Conservation (phyloP, 1,140 invertebrate species). For the Leptinotarsa defecta region DNA sequence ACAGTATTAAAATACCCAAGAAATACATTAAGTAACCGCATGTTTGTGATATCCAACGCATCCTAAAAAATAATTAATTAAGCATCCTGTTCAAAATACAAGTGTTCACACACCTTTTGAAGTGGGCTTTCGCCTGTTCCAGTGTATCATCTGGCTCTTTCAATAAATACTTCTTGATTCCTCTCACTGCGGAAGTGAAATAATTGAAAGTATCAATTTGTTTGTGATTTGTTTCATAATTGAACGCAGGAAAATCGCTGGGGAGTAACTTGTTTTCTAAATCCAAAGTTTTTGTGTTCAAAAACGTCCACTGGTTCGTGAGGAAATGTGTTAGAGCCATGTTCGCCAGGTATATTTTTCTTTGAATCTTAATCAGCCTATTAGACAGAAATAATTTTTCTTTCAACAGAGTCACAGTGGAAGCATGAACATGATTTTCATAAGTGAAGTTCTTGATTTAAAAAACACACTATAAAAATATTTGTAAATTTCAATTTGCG, state of each 20-base stretch:
- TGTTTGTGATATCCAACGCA: too few relatives aligned
- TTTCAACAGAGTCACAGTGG: too few relatives aligned
- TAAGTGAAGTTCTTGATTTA: too few relatives aligned
- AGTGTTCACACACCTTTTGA: constrained; percentile 20
- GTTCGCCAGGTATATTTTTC: constrained; percentile 77
- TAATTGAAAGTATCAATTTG: constrained; percentile 58
- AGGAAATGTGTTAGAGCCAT: constrained; percentile 78
- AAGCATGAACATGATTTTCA: too few relatives aligned
- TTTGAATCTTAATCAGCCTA: constrained; percentile 80
- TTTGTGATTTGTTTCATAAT: constrained; percentile 60
- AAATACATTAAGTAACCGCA: too few relatives aligned
- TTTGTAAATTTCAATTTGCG: too few relatives aligned
- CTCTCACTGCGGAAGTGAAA: constrained; percentile 56
- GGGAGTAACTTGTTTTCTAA: constrained; percentile 65
- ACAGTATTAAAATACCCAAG: too few relatives aligned
- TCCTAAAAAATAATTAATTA: too few relatives aligned
- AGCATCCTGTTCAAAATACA: too few relatives aligned
- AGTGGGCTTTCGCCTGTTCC: constrained; percentile 54
- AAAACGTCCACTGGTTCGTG: constrained; percentile 80
- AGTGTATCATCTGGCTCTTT: constrained; percentile 66
- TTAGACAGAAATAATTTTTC: constrained; percentile 4
- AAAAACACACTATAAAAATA: too few relatives aligned
- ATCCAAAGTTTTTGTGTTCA: constrained; percentile 71
- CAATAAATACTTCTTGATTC: constrained; percentile 61
- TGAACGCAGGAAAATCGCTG: constrained; percentile 68